Conservation (phyloP, 2,113 vertebrate species). For the Muscicapa adusta region DNA sequence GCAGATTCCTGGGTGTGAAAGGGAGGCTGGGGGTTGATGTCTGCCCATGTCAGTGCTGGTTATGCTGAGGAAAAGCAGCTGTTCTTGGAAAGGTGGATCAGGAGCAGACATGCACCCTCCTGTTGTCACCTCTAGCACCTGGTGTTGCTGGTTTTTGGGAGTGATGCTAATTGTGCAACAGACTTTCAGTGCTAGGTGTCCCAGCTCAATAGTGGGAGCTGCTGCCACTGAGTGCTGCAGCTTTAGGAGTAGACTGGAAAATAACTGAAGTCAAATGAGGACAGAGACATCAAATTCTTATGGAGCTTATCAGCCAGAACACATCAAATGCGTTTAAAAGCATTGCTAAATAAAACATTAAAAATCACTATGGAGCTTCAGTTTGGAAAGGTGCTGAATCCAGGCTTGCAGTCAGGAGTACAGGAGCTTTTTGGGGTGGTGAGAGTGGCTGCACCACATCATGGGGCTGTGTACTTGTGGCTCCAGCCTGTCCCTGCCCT, state of each 20-base stretch:
- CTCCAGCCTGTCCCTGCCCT: neutral
- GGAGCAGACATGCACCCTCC: neutral
- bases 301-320: neutral
- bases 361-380: neutral
- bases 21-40: neutral
- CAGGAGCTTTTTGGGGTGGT: accelerated
- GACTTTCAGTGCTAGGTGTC: neutral
- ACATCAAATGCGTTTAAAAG: neutral
- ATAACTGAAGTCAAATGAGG: neutral
- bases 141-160: neutral
- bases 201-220: accelerated
- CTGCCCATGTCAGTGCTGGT: accelerated
- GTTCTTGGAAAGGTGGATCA: neutral
- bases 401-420: neutral
- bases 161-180: accelerated
- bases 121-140: neutral
- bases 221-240: accelerated
- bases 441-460: neutral
- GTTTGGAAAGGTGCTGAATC: neutral
- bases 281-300: neutral
- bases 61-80: neutral
- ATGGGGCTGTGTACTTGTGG: neutral
- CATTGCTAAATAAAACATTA: neutral
- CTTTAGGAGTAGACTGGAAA: neutral
- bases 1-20: neutral